Evolutionary conservation across 2,888 invertebrate genomes (phyloP).

Genomic region (Schizaphis graminum): DNA sequence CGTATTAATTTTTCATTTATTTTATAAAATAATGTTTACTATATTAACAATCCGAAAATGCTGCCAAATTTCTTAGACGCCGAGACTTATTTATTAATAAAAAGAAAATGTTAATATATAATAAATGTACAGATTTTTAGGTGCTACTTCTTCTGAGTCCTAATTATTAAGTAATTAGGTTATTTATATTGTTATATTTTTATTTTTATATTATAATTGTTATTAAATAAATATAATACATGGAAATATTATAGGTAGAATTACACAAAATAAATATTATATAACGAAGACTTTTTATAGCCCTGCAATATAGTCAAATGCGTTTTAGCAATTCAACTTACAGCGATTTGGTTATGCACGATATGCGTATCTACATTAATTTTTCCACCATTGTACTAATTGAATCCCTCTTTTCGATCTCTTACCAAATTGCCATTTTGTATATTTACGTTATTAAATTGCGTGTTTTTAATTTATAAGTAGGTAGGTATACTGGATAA

Average conservation of each 20-base stretch:
- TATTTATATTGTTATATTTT: not conserved
- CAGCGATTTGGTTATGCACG: not conserved
- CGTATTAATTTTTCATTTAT: not conserved
- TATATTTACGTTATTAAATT: not conserved
- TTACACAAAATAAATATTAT: not conserved
- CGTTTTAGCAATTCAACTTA: not conserved
- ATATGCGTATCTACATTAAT: not conserved
- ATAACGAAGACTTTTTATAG: not conserved
- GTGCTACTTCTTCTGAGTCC: not conserved
- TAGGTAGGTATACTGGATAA: not conserved
- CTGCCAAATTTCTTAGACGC: too few relatives aligned
- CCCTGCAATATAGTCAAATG: not conserved
- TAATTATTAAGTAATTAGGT: not conserved
- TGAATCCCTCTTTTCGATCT: not conserved
- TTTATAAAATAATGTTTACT: not conserved
- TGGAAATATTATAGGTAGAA: not conserved
- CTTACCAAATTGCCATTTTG: not conserved
- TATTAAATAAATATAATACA: not conserved
- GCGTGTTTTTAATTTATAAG: not conserved
- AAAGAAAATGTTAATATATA: not conserved
- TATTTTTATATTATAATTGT: not conserved
- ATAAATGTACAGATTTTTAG: not conserved
- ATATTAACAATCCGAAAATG: too few relatives aligned
- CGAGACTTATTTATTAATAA: too few relatives aligned
- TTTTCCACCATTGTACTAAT: not conserved